Evolutionary conservation across 2,797 vertebrate species (phyloP).

Genomic region (Cyclopterus lumpus): DNA sequence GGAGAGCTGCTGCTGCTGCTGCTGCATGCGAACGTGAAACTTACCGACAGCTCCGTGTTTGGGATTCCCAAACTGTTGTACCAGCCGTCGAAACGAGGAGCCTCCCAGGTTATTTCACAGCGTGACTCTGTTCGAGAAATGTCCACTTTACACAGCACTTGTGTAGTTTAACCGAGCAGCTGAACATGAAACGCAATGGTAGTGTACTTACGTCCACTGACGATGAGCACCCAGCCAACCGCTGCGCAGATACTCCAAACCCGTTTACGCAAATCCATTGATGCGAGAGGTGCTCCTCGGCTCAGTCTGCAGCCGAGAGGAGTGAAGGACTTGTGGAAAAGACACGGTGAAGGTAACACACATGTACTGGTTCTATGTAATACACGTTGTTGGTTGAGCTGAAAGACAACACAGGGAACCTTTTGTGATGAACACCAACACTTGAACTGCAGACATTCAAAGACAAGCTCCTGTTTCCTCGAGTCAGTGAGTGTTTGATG

Average conservation of each 20-base stretch:
- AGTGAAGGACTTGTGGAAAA: conserved; percentile 47
- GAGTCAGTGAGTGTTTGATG: neutral
- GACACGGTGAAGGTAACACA: conserved; percentile 40
- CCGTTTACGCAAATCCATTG: conserved; percentile 81
- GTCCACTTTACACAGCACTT: neutral
- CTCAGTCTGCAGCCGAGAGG: conserved; percentile 55
- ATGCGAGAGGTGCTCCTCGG: conserved; percentile 69
- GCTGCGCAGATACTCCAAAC: conserved; percentile 65
- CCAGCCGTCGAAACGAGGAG: conserved; percentile 95
- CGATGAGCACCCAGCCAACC: conserved; percentile 55
- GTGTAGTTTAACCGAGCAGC: neutral
- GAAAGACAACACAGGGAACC: neutral
- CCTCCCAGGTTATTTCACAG: conserved; percentile 86
- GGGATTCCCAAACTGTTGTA: conserved; percentile 93
- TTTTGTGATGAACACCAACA: neutral
- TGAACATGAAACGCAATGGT: neutral
- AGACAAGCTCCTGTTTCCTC: neutral
- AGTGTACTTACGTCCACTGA: conserved; percentile 69
- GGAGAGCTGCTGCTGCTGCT: neutral
- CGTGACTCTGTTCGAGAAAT: conserved; percentile 72
- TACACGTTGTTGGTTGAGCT: neutral
- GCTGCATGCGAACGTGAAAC: conserved; percentile 18
- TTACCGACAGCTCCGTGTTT: conserved; percentile 86
- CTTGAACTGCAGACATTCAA: neutral
- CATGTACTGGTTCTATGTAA: neutral